Conservation (phyloP, 2,113 vertebrate genomes). For the Lycocorax pyrrhopterus region DNA sequence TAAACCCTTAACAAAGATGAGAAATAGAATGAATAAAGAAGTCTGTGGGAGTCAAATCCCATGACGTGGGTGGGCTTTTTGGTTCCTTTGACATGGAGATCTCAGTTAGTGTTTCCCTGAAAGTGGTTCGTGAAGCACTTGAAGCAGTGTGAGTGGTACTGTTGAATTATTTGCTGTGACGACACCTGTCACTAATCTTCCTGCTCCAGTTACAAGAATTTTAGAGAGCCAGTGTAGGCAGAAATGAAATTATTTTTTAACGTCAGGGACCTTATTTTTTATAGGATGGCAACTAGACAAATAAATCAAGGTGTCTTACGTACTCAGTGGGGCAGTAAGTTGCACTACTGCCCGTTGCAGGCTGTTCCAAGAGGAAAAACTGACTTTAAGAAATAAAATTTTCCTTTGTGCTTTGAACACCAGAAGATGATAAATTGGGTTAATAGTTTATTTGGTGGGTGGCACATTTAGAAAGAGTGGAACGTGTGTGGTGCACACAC, state of each 20-base stretch:
- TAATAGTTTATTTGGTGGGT: not conserved
- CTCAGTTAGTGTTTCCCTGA: not conserved
- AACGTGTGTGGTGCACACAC: not conserved
- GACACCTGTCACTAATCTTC: not conserved
- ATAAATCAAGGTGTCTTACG: not conserved
- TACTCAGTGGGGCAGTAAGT: not conserved
- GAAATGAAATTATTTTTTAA: not conserved
- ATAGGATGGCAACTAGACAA: not conserved
- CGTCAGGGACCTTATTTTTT: not conserved
- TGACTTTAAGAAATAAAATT: not conserved
- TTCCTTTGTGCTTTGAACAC: not conserved
- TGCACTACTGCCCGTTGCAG: not conserved
- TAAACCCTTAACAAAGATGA: not conserved
- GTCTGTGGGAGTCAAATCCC: not conserved
- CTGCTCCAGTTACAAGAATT: not conserved
- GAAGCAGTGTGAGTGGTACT: not conserved
- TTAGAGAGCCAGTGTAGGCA: not conserved
- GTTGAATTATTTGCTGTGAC: not conserved
- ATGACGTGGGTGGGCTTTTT: not conserved
- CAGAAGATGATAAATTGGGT: not conserved
- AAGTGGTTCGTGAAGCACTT: not conserved
- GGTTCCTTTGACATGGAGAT: not conserved
- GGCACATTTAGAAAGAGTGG: not conserved
- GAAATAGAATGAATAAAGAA: not conserved
- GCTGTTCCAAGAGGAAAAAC: not conserved